A percentile compares a stretch with the other conserved stretches of the same genome.
Conservation (phyloP, 2,888 invertebrate species). For the Isoperla grammatica region DNA sequence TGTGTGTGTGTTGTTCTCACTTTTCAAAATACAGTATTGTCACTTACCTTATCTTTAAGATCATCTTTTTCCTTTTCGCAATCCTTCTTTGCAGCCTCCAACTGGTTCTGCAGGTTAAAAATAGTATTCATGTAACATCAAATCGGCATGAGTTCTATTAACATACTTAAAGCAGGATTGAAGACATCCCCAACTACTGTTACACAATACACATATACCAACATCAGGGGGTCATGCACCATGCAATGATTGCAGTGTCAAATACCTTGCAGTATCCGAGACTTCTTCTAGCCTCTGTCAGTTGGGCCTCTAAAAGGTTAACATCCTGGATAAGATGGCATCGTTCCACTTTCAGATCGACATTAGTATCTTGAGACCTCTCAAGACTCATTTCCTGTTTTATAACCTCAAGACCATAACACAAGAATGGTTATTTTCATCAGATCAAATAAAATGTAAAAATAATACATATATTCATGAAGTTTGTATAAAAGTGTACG, state of each 20-base stretch:
- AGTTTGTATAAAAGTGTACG: no score
- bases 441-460: no score
- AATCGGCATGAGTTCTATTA: no score
- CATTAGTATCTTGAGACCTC: constrained; percentile 11
- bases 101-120: no score
- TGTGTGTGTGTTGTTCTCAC: neutral
- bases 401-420: constrained; percentile 15
- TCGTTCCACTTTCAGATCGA: constrained; percentile 9
- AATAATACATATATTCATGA: no score
- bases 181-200: no score
- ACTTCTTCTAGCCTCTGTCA: neutral
- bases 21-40: neutral
- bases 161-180: no score
- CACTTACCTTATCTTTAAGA: neutral
- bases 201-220: no score
- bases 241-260: neutral
- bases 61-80: neutral
- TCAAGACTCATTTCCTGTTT: constrained; percentile 16
- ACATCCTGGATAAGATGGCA: constrained; percentile 14
- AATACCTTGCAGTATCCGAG: constrained; percentile 16
- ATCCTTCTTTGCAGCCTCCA: no score
- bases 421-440: no score
- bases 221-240: no score
- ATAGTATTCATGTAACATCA: no score
- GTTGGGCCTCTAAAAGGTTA: neutral